Evolutionary conservation across 2,797 vertebrate genomes (phyloP).

Genomic region (Chelidonichthys spinosus): DNA sequence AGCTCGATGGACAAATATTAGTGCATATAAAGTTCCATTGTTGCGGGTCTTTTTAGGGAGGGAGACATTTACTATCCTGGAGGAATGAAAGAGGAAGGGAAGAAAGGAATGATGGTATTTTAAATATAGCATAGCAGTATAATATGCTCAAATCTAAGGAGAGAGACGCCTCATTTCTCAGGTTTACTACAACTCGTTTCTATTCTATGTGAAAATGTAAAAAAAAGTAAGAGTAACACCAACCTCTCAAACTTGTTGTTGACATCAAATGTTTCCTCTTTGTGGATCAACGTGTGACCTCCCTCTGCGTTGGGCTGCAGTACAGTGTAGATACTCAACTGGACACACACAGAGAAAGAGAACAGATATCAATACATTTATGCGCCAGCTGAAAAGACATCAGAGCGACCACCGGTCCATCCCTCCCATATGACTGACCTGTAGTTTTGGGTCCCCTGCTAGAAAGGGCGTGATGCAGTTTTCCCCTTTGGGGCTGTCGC

Average conservation of each 20-base stretch:
- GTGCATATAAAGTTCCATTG: constrained; percentile 94
- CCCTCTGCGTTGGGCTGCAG: constrained; percentile 87
- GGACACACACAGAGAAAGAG: constrained; percentile 5
- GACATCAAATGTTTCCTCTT: constrained; percentile 93
- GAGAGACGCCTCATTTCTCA: neutral
- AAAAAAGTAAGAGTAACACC: neutral
- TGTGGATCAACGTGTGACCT: constrained; percentile 92
- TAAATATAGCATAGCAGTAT: neutral
- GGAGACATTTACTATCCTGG: constrained; percentile 93
- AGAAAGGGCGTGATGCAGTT: constrained; percentile 91
- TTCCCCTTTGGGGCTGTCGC: constrained; percentile 76
- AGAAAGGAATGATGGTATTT: neutral
- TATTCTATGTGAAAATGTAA: too few species aligned
- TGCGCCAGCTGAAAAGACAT: neutral
- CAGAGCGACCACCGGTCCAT: too few species aligned
- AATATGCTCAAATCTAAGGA: neutral
- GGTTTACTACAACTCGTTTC: neutral
- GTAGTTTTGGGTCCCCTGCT: constrained; percentile 89
- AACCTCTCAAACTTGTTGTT: constrained; percentile 94
- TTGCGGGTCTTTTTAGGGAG: constrained; percentile 96
- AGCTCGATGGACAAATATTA: constrained; percentile 94
- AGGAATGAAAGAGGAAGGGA: constrained; percentile 1
- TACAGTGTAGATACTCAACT: constrained; percentile 95
- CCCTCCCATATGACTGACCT: constrained; percentile 80
- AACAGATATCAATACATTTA: neutral